These are phyloP conservation scores for Virgularia gustaviana DNA, from an alignment of 92 coral and sea anemone species.

Conservation along the genomic window DNA sequence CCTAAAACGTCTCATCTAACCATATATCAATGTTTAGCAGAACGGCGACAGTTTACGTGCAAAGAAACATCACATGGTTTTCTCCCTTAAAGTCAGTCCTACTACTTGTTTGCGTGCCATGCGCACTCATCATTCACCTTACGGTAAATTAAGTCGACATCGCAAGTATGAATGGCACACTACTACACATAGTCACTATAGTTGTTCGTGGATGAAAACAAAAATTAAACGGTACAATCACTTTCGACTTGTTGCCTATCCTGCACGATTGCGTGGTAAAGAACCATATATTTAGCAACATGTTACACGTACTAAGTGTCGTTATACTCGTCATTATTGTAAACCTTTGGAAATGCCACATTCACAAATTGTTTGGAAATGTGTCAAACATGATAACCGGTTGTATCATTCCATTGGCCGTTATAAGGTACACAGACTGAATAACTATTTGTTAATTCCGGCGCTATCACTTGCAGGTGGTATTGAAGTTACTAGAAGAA, in stretches of 20 bases:
- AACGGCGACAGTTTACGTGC: not conserved
- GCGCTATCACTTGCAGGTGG: no score
- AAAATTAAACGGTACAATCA: not conserved
- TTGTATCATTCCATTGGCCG: no score
- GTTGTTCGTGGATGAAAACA: constrained; percentile 10
- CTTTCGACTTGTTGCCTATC: not conserved
- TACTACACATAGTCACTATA: not conserved
- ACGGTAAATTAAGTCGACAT: not conserved
- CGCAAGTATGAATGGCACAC: not conserved
- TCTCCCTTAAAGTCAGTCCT: not conserved
- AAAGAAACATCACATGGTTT: not conserved
- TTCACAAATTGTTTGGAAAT: not conserved
- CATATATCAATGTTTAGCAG: constrained; percentile 11
- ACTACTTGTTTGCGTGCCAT: not conserved
- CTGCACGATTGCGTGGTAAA: not conserved
- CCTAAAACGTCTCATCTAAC: constrained; percentile 12
- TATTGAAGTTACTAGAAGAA: no score
- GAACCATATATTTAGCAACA: not conserved
- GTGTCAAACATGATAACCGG: no score
- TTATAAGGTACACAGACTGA: no score
- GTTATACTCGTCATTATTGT: not conserved
- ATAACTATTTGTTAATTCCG: no score
- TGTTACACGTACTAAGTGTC: constrained; percentile 4
- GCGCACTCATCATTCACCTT: not conserved
- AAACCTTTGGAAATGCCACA: constrained; percentile 12